Conservation (phyloP, 64 coral and sea anemone genomes). For the Dendronephthya gigantea region DNA sequence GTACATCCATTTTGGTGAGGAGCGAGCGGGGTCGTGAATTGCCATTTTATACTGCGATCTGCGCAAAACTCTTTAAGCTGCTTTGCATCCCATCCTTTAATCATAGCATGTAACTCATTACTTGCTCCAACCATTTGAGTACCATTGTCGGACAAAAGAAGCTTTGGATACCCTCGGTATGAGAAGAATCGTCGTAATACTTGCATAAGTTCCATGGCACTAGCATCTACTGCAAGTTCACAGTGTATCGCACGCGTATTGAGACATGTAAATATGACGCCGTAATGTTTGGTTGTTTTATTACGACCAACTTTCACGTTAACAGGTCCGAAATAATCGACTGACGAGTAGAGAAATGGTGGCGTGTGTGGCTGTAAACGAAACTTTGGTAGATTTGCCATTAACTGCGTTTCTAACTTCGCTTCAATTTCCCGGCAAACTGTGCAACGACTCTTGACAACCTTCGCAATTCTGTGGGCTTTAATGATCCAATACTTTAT, state of each 20-base stretch:
- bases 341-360: background rate
- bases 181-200: background rate
- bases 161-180: background rate
- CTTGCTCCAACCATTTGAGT: background rate
- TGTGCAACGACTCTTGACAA: background rate
- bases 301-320: background rate
- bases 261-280: background rate
- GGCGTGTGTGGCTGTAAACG: background rate
- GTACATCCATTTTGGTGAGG: background rate
- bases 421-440: background rate
- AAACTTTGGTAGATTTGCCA: background rate
- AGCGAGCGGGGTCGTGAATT: background rate
- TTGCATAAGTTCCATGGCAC: background rate
- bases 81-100: background rate
- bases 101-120: background rate
- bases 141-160: background rate
- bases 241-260: background rate
- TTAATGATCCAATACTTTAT: background rate
- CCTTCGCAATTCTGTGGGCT: background rate
- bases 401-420: background rate
- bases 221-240: background rate
- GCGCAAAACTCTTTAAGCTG: background rate
- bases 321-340: background rate
- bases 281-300: background rate
- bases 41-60: background rate